Percentiles rank a stretch among this genome's conserved stretches.
phyloP scores from a whole-genome alignment of 2,113 vertebrate genomes.

The Sclerurus mexicanus region DNA sequence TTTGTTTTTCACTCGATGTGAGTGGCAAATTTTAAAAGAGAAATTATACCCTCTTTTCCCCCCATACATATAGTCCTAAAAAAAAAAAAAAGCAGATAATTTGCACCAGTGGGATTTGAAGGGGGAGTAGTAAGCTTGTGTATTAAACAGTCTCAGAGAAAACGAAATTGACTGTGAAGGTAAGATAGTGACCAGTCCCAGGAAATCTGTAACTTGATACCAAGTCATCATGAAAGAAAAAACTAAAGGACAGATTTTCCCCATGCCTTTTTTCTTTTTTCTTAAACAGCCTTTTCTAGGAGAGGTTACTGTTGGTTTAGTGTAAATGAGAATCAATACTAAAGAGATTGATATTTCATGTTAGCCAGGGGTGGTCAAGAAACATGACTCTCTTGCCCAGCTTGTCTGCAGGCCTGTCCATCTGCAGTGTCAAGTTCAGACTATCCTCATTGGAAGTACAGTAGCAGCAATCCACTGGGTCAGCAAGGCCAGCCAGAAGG shows the following conservation, averaged over 20 bases:
- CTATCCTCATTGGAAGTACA: not conserved
- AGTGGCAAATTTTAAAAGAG: not conserved
- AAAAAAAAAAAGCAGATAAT: not conserved
- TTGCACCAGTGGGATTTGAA: not conserved
- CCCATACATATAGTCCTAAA: rapidly evolving
- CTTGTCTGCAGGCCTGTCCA: not conserved
- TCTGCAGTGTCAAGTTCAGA: not conserved
- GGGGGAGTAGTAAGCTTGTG: not conserved
- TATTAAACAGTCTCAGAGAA: not conserved
- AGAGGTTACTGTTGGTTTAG: not conserved
- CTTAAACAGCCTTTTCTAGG: not conserved
- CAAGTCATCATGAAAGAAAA: not conserved
- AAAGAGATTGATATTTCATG: not conserved
- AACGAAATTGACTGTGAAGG: not conserved
- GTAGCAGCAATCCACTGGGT: not conserved
- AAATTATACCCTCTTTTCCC: not conserved
- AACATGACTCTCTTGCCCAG: not conserved
- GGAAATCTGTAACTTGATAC: not conserved
- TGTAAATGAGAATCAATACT: not conserved
- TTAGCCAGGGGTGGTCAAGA: not conserved
- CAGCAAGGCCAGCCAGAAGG: not conserved
- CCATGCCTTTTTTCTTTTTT: not conserved
- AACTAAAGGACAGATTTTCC: not conserved
- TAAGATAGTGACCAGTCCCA: not conserved
- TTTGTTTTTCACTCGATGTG: not conserved